A percentile compares a stretch with the other conserved stretches of the same genome.
These are phyloP conservation scores for Metopia argyrocephala DNA, from an alignment of 2,888 invertebrate species.

Conservation along the genomic window DNA sequence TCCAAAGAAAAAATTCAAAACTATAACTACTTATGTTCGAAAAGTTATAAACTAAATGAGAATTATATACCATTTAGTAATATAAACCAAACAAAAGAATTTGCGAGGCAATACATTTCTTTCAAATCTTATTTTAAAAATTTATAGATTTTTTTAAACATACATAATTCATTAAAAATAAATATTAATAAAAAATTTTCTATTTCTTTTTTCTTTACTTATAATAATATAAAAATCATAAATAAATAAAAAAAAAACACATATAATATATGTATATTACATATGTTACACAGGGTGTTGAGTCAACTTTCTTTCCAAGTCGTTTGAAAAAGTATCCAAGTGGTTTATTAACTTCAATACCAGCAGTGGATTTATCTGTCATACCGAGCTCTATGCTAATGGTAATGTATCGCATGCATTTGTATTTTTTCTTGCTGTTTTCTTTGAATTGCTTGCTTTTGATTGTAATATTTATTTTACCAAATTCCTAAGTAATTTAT, in stretches of 20 bases:
- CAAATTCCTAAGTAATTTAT: no score
- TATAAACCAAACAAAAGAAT: no score
- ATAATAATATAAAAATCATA: background rate
- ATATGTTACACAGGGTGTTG: constrained; percentile 75
- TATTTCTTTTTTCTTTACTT: constrained; percentile 18
- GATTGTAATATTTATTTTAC: no score
- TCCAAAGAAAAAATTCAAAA: no score
- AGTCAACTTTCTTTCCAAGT: constrained; percentile 78
- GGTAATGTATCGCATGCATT: constrained; percentile 75
- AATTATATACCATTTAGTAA: no score
- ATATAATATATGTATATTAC: background rate
- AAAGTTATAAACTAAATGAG: no score
- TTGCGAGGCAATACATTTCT: no score
- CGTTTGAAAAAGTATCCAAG: constrained; percentile 79
- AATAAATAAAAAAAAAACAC: background rate
- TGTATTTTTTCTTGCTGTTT: constrained; percentile 11
- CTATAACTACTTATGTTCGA: no score
- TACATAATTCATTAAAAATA: no score
- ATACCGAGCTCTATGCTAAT: constrained; percentile 77
- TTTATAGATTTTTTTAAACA: background rate
- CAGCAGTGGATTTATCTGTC: constrained; percentile 77
- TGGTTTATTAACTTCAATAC: constrained; percentile 78
- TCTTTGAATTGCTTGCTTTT: no score
- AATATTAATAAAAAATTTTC: constrained; percentile 26
- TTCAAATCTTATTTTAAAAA: background rate